These are phyloP conservation scores for Phalacrocorax carbo DNA, from an alignment of 2,113 vertebrate genomes.

Conservation along the genomic window DNA sequence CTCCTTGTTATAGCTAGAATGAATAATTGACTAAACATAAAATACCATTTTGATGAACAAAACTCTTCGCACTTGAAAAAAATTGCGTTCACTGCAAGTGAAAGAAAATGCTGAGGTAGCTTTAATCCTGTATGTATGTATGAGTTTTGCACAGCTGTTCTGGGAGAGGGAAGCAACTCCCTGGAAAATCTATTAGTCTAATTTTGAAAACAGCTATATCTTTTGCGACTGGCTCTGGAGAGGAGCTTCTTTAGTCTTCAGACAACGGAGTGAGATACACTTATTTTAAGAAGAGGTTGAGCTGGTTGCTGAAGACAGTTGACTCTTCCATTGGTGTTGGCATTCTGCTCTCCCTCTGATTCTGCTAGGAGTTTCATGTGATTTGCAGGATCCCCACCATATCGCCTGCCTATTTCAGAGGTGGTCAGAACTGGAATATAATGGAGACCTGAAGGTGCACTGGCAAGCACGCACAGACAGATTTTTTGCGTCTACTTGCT, in stretches of 20 bases:
- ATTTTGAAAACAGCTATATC: not conserved
- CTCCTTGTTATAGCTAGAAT: slow-evolving; percentile 48
- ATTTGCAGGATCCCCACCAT: not conserved
- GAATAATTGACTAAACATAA: slow-evolving; percentile 69
- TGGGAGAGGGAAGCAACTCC: not conserved
- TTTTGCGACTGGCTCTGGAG: not conserved
- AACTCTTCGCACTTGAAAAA: slow-evolving; percentile 26
- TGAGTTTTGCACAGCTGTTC: slow-evolving; percentile 27
- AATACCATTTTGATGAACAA: slow-evolving; percentile 58
- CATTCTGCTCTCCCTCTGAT: not conserved
- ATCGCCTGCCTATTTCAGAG: not conserved
- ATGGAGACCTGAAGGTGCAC: not conserved
- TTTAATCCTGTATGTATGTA: not conserved
- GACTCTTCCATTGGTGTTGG: not conserved
- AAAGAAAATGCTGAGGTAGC: slow-evolving; percentile 45
- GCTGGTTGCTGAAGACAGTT: not conserved
- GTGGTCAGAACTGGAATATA: not conserved
- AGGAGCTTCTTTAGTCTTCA: not conserved
- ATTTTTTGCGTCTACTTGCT: not conserved
- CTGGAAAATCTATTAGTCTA: not conserved
- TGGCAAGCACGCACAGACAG: not conserved
- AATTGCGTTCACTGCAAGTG: slow-evolving; percentile 29
- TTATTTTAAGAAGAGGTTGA: not conserved
- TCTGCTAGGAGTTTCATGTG: fast-evolving
- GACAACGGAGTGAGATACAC: fast-evolving